Percentiles rank a stretch among this genome's conserved stretches.
These are phyloP conservation scores for Novumbra hubbsi DNA, from an alignment of 2,797 vertebrate genomes.

Conservation along the genomic window DNA sequence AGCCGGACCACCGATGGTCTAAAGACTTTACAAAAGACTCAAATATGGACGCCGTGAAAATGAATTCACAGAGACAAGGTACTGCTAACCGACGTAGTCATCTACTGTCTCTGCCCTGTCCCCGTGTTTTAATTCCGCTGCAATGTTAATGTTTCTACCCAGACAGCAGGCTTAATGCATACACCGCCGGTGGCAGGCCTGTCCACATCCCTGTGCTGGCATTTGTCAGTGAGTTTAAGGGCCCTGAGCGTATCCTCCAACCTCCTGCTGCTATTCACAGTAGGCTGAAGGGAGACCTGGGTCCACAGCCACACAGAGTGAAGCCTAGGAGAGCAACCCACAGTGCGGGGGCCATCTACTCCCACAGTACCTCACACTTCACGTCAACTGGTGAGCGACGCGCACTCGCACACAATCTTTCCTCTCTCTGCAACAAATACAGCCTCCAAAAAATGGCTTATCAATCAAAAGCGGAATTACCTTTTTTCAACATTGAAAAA, in stretches of 20 bases:
- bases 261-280: conserved; percentile 39
- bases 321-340: conserved; percentile 60
- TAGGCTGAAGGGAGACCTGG: conserved; percentile 57
- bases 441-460: neutral
- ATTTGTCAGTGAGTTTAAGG: conserved; percentile 29
- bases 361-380: conserved; percentile 32
- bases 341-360: conserved; percentile 39
- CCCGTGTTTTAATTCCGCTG: neutral
- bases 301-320: conserved; percentile 59
- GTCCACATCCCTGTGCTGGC: conserved; percentile 16
- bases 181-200: conserved; percentile 21
- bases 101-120: neutral
- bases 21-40: conserved; percentile 43
- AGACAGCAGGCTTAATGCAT: conserved; percentile 43
- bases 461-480: neutral
- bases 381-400: conserved; percentile 48
- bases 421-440: neutral
- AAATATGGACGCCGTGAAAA: conserved; percentile 31
- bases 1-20: conserved; percentile 49
- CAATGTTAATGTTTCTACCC: neutral
- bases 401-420: neutral
- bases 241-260: conserved; percentile 42
- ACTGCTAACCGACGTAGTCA: conserved; percentile 1
- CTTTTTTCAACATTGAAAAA: neutral
- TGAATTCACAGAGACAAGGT: conserved; percentile 49